These are phyloP conservation scores for Drymonia ruficornis DNA, from an alignment of 2,888 invertebrate genomes.

Conservation along the genomic window DNA sequence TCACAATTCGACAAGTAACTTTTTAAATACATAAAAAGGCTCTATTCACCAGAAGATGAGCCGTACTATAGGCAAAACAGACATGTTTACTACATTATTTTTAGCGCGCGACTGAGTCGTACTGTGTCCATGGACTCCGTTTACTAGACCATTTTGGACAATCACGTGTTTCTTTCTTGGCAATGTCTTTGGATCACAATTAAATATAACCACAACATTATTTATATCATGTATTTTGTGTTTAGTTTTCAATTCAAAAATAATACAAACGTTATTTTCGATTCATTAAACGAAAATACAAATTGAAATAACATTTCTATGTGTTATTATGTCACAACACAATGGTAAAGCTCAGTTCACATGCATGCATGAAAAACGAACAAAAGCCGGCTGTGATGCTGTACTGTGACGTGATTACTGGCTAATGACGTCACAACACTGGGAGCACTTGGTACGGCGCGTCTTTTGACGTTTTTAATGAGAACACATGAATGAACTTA, in stretches of 20 bases:
- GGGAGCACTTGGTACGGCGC: conserved; percentile 41
- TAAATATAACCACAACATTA: too few relatives aligned
- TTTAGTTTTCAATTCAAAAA: background rate
- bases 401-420: conserved; percentile 48
- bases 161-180: too few relatives aligned
- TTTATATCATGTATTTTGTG: background rate
- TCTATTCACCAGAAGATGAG: too few relatives aligned
- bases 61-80: too few relatives aligned
- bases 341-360: conserved; percentile 26
- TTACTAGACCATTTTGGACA: too few relatives aligned
- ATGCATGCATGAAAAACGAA: conserved; percentile 29
- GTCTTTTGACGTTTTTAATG: conserved; percentile 58
- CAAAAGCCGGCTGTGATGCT: conserved; percentile 39
- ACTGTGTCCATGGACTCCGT: too few relatives aligned
- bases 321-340: conserved; percentile 12
- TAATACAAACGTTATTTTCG: background rate
- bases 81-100: too few relatives aligned
- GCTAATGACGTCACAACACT: conserved; percentile 56
- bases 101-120: too few relatives aligned
- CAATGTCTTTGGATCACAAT: too few relatives aligned
- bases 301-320: conserved; percentile 1
- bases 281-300: conserved; percentile 3
- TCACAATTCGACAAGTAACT: too few relatives aligned
- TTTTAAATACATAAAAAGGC: too few relatives aligned
- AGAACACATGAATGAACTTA: conserved; percentile 43